phyloP scores from a whole-genome alignment of 2,113 vertebrate genomes.

The Camelus dromedarius region DNA sequence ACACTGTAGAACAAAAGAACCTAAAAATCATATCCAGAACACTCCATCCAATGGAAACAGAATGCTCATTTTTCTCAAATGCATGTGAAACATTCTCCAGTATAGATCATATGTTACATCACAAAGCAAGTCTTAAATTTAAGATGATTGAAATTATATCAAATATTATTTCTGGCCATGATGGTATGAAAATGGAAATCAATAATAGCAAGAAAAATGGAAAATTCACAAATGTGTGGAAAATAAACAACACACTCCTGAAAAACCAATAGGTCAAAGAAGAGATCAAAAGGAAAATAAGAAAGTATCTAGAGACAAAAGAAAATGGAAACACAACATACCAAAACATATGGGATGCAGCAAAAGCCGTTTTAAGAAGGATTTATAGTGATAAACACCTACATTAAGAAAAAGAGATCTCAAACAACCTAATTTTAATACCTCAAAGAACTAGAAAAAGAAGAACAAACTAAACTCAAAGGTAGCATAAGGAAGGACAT shows the following conservation, averaged over 20 bases:
- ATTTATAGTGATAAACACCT: background rate
- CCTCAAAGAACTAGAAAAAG: background rate
- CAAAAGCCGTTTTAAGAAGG: background rate
- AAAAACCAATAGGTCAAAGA: background rate
- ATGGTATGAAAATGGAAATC: background rate
- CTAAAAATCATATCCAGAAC: background rate
- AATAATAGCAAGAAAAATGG: background rate
- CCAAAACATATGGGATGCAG: background rate
- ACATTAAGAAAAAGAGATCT: background rate
- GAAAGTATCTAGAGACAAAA: background rate
- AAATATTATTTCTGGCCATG: background rate
- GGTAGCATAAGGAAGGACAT: background rate
- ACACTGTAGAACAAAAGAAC: background rate
- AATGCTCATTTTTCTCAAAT: background rate
- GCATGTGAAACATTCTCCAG: background rate
- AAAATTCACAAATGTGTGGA: background rate
- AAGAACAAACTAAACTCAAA: background rate
- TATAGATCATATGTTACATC: background rate
- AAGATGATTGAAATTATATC: background rate
- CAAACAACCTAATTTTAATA: background rate
- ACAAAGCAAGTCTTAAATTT: background rate
- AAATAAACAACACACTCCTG: background rate
- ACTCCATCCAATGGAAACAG: background rate
- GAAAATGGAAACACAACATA: conserved; percentile 18
- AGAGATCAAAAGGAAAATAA: background rate